Conservation (phyloP, 2,888 invertebrate species). For the Tridacna crocea region DNA sequence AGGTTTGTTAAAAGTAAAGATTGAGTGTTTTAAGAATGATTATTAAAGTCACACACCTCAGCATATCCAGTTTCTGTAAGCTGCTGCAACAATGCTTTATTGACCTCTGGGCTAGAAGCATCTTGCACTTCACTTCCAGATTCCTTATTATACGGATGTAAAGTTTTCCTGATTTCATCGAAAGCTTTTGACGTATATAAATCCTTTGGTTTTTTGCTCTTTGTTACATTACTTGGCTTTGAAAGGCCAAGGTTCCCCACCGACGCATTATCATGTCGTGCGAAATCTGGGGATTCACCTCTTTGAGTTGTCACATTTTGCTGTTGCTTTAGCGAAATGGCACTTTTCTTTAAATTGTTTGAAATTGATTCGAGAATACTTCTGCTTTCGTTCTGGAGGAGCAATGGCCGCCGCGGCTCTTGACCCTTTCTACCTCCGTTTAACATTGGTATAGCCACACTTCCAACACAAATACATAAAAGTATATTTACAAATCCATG, state of each 20-base stretch:
- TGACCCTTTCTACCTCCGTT: slow-evolving; percentile 38
- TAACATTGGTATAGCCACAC: slow-evolving; percentile 31
- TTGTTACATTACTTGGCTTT: slow-evolving; percentile 35
- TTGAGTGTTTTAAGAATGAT: too few relatives aligned
- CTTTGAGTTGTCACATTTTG: slow-evolving; percentile 26
- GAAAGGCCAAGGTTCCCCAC: slow-evolving; percentile 43
- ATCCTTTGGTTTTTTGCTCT: slow-evolving; percentile 51
- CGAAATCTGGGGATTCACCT: slow-evolving; percentile 45
- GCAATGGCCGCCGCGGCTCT: slow-evolving; percentile 62
- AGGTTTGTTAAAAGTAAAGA: too few relatives aligned
- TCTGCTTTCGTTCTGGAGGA: slow-evolving; percentile 55
- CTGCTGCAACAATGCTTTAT: slow-evolving; percentile 43
- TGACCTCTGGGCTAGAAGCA: slow-evolving; percentile 42
- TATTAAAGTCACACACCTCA: slow-evolving; percentile 30
- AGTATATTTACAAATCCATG: slow-evolving; percentile 16
- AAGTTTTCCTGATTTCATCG: slow-evolving; percentile 61
- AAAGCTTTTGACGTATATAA: slow-evolving; percentile 64
- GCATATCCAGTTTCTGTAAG: slow-evolving; percentile 28
- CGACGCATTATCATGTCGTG: slow-evolving; percentile 53
- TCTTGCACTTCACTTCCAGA: slow-evolving; percentile 54
- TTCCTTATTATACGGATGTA: slow-evolving; percentile 66
- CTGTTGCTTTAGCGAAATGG: slow-evolving; percentile 30
- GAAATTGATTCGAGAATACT: slow-evolving; percentile 65
- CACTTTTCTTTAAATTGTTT: slow-evolving; percentile 47
- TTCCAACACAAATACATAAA: slow-evolving; percentile 22